Evolutionary conservation across 2,888 invertebrate species (phyloP), one percentile per base, ranked within the genome.

Genomic region (Cerastis rubricosa): DNA sequence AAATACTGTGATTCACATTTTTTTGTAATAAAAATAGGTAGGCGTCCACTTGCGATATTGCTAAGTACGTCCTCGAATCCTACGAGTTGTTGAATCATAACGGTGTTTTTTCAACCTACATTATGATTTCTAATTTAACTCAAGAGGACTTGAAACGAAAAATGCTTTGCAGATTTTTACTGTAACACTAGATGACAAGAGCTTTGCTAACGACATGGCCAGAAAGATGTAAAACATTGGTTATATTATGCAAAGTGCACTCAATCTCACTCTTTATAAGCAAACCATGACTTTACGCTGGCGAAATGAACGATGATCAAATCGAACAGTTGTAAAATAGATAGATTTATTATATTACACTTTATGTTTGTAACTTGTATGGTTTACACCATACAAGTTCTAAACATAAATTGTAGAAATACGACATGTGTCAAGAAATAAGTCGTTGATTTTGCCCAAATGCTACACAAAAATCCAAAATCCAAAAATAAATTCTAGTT

Each of bases 21-120:
- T 35, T 61, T 35, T 35, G 19, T 49, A 11, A 43, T 64, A 43
- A 63, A 63, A 25, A 51, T 9, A 47, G 40, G 63, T 71, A 71
- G 80, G 80, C 71, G 54, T 71, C n/a, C 54, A 71, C 40, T 77
- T 64, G 47, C 19, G 47, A 45, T 54, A n/a, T 25, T n/a, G 19
- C n/a, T 63, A 22, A 64, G 80, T 80, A 78, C 64, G 71, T 72
- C 54, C n/a, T 80, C 47, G 47, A 77, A 54, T 40, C 40, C 29
- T 35, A 76, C 45, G n/a, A 57, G 43, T 68, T 40, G 64, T 68
- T 67, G 51, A 67, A 67, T 73, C 29, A 25, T 64, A 81, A 57
- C 25, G 22, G 75, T 17, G 25, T 64, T 74, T 59, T 40, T 81
- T 25, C 51, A 68, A 75, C 78, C 78, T 74, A 73, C 65, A 80